Base-by-base conservation (phyloP, 1,140 invertebrate species). In the Scaptomyza graminum region DNA sequence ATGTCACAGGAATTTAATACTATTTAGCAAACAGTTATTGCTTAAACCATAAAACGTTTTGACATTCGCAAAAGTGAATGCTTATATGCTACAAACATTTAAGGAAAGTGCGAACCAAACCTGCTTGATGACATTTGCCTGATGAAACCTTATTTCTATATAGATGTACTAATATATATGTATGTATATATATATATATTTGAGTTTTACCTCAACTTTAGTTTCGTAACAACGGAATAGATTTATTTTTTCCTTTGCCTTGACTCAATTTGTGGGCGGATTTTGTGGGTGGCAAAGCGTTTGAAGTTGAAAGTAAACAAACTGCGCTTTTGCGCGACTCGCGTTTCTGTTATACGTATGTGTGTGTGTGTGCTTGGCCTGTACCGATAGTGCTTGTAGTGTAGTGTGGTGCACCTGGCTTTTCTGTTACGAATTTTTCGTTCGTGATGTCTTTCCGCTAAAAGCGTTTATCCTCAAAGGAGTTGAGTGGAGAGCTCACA, bases 241-340 rank as follows among this genome's bases (percentile, higher is more conserved):
- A 56, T 72, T 77, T 52, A 43, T 34, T 61, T 71, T 49, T 16
- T 44, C 11, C n/a, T 15, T 16, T 46, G 13, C 7, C 50, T 59
- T 74, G 64, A 46, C 59, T 59, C 56, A 34, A 78, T 66, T 50
- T 74, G 31, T 34, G 31, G 31, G 8, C 1, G 31, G 31, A 34
- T 34, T 34, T 0, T 34, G 52, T 54, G 72, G 65, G 64, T 74
- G 64, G 56, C 61, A 56, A 12, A 16, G 12, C 51, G 34, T 61
- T 79, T 79, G 41, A 79, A 76, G 77, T 72, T 74, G 59, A 80
- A 54, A 50, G 80, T 65, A 85, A 85, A 85, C 81, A 85, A 57
- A 74, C 67, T 84, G 76, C 64, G 81, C 80, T 85, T 84, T 84
- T 79, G n/a, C 46, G 25, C 37, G 18, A 46, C 44, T 11, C n/a